A percentile compares a stretch with the other conserved stretches of the same genome.
These are phyloP conservation scores for Nothura maculosa DNA, from an alignment of 2,797 vertebrate genomes.

Conservation along the genomic window DNA sequence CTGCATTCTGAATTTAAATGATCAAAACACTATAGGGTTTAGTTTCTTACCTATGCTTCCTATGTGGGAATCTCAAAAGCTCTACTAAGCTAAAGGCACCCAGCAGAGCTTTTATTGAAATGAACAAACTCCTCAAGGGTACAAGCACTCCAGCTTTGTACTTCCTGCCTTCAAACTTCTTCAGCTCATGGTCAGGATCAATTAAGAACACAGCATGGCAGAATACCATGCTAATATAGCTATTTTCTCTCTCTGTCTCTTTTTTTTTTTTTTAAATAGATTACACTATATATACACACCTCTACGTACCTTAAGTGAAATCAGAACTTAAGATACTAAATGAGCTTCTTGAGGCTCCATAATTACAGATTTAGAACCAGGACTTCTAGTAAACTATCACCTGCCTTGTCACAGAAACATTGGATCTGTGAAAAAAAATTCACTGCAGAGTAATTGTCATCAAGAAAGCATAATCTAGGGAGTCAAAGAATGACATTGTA, in stretches of 20 bases:
- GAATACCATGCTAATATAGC: background rate
- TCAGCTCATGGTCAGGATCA: background rate
- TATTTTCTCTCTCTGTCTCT: background rate
- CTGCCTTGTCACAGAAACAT: background rate
- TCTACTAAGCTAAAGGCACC: slow-evolving; percentile 2
- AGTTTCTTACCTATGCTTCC: background rate
- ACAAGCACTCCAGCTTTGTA: background rate
- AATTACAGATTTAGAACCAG: background rate
- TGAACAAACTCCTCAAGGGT: background rate
- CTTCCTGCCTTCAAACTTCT: background rate
- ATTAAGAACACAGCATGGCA: background rate
- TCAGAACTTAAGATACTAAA: background rate
- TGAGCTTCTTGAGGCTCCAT: background rate
- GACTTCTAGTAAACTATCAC: background rate
- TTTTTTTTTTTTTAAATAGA: background rate
- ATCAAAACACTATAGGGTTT: background rate
- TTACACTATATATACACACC: background rate
- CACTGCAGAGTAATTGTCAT: background rate
- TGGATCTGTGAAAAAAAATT: slow-evolving; percentile 9
- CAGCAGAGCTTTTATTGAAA: slow-evolving; percentile 1
- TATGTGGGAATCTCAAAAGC: background rate
- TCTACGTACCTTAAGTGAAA: background rate
- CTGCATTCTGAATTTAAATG: slow-evolving; percentile 22
- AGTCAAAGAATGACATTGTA: background rate
- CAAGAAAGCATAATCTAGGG: background rate